Evolutionary conservation across 53 echinoderm and acorn worm genomes (phyloP), one percentile per base, ranked within the genome.

Genomic region (Luidia sarsii): DNA sequence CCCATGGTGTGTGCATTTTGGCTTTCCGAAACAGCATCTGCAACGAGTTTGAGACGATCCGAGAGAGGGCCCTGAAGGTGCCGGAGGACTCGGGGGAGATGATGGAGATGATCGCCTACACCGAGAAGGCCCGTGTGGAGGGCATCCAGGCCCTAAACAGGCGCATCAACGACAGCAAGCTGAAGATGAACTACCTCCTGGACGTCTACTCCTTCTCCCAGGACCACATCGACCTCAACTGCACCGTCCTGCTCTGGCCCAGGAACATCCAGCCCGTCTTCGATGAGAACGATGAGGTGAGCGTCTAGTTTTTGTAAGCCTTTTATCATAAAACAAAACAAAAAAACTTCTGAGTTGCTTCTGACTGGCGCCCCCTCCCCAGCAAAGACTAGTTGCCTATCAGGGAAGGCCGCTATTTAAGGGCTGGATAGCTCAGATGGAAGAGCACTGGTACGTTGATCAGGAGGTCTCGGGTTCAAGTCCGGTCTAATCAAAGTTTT

Each of bases 11-110:
- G n/a, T n/a, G n/a, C n/a, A n/a, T n/a, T n/a, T n/a, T n/a, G n/a
- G n/a, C n/a, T n/a, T n/a, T n/a, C n/a, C n/a, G n/a, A n/a, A n/a
- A 15, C 85, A 99, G 99, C 86, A 99, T 99, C 34, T 99, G 99
- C 69, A 70, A 80, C n/a, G 99, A 99, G 85, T 94, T 99, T 94
- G 91, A 94, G 55, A 89, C 87, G 45, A 91, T 99, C 87, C 89
- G 80, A 51, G 94, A 91, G 37, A 80, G 99, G 8, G 94, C 99
- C 25, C 89, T 99, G 33, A 99, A 94, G 62, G 54, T 79, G 30
- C 94, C 99, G 0, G 99, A 99, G 43, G 90, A 85, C 68, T 89
- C 94, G 0, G 89, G 94, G 39, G 94, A 99, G 70, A 89, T 99
- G 99, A 89, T 94, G 88, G 91, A 91, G 48, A 94, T 94, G 99